phyloP scores from a whole-genome alignment of 2,797 vertebrate genomes.

The Meda fulgida region DNA sequence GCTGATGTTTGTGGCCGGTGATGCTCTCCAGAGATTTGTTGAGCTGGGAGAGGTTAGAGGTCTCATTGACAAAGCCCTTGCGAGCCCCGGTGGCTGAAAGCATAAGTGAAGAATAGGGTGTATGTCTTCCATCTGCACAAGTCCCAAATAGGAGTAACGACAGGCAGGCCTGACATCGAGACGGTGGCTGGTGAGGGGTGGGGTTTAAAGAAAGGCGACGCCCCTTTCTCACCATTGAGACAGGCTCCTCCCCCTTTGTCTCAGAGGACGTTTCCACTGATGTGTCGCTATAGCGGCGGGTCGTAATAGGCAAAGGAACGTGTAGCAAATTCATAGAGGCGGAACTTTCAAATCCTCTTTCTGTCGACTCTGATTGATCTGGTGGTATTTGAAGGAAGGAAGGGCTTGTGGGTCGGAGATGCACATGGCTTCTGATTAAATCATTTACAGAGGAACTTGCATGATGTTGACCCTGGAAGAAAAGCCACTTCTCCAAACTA shows the following conservation, averaged over 20 bases:
- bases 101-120: constrained; percentile 41
- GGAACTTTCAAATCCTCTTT: constrained; percentile 55
- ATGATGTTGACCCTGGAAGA: constrained; percentile 59
- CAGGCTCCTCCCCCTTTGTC: constrained; percentile 31
- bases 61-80: constrained; percentile 60
- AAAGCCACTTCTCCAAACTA: constrained; percentile 20
- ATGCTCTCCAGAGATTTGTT: constrained; percentile 80
- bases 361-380: constrained; percentile 52
- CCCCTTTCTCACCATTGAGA: constrained; percentile 43
- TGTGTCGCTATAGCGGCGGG: constrained; percentile 74
- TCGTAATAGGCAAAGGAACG: constrained; percentile 53
- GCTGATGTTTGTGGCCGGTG: constrained; percentile 70
- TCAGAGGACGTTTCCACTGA: constrained; percentile 52
- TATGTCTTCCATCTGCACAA: constrained; percentile 40
- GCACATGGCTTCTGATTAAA: constrained; percentile 61
- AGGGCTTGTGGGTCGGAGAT: constrained; percentile 59
- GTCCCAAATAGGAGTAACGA: constrained; percentile 66
- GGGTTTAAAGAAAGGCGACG: constrained; percentile 73
- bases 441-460: constrained; percentile 77
- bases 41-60: constrained; percentile 74
- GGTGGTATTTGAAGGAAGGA: constrained; percentile 50
- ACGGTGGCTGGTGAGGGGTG: constrained; percentile 48
- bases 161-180: constrained; percentile 70
- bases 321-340: constrained; percentile 53
- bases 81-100: constrained; percentile 54